Evolutionary conservation across 2,888 invertebrate genomes (phyloP), one percentile per base, ranked within the genome.

Genomic region (Agrypnus murinus): DNA sequence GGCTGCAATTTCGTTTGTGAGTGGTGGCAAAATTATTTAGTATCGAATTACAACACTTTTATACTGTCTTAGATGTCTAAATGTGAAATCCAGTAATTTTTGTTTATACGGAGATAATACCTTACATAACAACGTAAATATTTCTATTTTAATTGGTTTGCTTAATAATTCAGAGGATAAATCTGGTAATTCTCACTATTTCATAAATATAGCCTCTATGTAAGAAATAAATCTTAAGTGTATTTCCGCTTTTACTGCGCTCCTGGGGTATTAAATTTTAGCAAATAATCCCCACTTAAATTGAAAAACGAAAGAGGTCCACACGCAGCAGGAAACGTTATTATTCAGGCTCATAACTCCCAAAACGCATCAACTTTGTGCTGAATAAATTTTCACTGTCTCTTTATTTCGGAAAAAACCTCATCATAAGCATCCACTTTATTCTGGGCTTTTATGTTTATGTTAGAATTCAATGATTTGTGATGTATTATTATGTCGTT

Each of bases 311-410:
- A 55, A 55, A 36, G 32, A 36, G 32, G 55, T 55, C 55, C 55
- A 36, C 55, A 36, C 55, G 36, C 55, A 55, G 55, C 55, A 55
- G 55, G 55, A 55, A 55, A 55, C 55, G 55, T 55, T 50, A 55
- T 55, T 55, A 55, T 55, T 55, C 55, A 55, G 55, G 55, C 55
- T 36, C 55, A 55, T 55, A 36, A 55, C 55, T 55, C 55, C 55
- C 55, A 17, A 55, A 55, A 55, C 36, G 55, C 55, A 34, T 55
- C 55, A 55, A 17, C 55, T 36, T 17, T 17, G 55, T 36, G 55
- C 55, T 55, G 55, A 55, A 55, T 55, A 55, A 55, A 55, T 55
- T 55, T 55, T 36, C 55, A 53, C 10, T 55, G 55, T 36, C 55
- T 55, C 55, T 55, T 55, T 55, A 55, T 55, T 55, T 55, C 55